phyloP scores from a whole-genome alignment of 1,140 invertebrate genomes.

The Camponotus floridanus region DNA sequence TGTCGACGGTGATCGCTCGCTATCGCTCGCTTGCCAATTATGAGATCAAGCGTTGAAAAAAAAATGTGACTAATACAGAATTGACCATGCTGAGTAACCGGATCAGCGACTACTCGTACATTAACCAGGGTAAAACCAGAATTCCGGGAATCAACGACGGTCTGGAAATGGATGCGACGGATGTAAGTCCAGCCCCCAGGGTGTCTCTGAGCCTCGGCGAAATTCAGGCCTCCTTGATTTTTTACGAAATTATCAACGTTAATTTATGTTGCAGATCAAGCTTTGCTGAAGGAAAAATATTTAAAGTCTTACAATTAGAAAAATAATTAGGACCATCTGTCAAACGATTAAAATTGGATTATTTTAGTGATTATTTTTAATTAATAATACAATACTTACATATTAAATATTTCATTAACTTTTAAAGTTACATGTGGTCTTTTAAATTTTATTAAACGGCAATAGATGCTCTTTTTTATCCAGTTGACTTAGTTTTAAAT shows the following conservation, averaged over 20 bases:
- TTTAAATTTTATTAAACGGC: not conserved
- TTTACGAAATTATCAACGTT: not conserved
- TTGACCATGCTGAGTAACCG: slow-evolving; percentile 93
- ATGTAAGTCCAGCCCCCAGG: slow-evolving; percentile 92
- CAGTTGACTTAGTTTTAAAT: not conserved
- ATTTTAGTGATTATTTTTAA: slow-evolving; percentile 11
- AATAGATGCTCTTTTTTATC: not conserved
- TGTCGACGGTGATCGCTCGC: slow-evolving; percentile 49
- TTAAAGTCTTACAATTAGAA: slow-evolving; percentile 11
- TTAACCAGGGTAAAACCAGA: slow-evolving; percentile 96
- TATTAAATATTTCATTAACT: slow-evolving; percentile 11
- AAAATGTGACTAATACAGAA: slow-evolving; percentile 87
- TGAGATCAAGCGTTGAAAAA: slow-evolving; percentile 43
- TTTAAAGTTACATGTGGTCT: not conserved
- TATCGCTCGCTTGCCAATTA: slow-evolving; percentile 44
- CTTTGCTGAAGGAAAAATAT: slow-evolving; percentile 11
- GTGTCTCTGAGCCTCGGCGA: slow-evolving; percentile 62
- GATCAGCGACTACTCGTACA: slow-evolving; percentile 94
- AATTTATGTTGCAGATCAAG: not conserved
- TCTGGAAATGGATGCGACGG: slow-evolving; percentile 95
- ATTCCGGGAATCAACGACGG: slow-evolving; percentile 98
- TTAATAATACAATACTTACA: not conserved
- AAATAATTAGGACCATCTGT: not conserved
- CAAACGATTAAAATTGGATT: not conserved
- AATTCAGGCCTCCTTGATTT: slow-evolving; percentile 68